These are phyloP conservation scores for Lordiphosa collinella DNA, from an alignment of 1,140 invertebrate genomes.

Conservation along the genomic window DNA sequence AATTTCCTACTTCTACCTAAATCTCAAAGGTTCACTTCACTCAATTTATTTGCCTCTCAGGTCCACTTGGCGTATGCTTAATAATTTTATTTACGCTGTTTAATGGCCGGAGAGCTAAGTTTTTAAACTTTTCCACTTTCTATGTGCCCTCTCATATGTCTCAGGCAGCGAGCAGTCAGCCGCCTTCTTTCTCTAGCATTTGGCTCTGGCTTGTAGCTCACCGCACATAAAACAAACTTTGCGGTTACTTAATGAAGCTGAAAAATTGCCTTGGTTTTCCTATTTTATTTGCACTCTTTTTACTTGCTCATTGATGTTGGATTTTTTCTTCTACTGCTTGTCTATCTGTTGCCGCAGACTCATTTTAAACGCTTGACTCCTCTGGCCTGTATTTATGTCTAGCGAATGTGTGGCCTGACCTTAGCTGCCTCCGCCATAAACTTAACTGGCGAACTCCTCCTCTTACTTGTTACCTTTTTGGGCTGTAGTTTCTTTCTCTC, in stretches of 20 bases:
- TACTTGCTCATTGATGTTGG: slow-evolving; percentile 29
- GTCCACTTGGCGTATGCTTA: slow-evolving; percentile 9
- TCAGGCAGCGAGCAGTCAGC: neutral
- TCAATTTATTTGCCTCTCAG: neutral
- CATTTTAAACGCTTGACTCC: too few species aligned
- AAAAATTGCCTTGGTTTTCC: slow-evolving; percentile 60
- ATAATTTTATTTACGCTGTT: slow-evolving; percentile 9
- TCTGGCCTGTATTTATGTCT: too few species aligned
- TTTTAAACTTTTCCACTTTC: neutral
- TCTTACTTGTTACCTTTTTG: too few species aligned
- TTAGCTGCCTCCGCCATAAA: too few species aligned
- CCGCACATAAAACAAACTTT: slow-evolving; percentile 66
- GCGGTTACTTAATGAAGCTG: slow-evolving; percentile 67
- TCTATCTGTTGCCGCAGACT: neutral
- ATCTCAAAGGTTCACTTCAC: neutral
- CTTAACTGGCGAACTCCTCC: too few species aligned
- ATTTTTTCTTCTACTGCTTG: slow-evolving; percentile 14
- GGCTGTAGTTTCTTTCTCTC: neutral
- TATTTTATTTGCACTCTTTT: slow-evolving; percentile 55
- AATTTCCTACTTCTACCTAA: too few species aligned
- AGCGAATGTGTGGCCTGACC: too few species aligned
- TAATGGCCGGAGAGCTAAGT: neutral
- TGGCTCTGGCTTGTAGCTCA: slow-evolving; percentile 34
- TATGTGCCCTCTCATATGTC: slow-evolving; percentile 10
- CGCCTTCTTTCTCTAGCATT: slow-evolving; percentile 5